Base-by-base conservation (phyloP, 2,113 vertebrate genomes). In the Haemorhous mexicanus region DNA sequence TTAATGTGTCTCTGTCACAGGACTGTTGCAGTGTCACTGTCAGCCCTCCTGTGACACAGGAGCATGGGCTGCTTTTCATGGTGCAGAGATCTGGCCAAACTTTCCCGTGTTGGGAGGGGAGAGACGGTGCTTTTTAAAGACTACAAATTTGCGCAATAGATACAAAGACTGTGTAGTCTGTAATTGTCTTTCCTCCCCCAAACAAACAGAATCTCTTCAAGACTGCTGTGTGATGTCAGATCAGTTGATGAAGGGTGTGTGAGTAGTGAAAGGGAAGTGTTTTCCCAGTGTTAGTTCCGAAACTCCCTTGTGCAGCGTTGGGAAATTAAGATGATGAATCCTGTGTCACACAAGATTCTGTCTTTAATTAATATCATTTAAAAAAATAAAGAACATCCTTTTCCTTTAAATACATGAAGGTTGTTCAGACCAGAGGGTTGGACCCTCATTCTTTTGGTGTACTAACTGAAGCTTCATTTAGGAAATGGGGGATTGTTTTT, bases 171-270 rank as follows among this genome's bases (percentile, higher is more conserved):
- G 8, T 24, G 6, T 35, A 19, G 33, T 58, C 28, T 82, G 39
- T 74, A 47, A 50, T 63, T 3, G 1, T 47, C 7, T 32, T 3
- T 4, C 2, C 7, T 7, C 10, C 3, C 10, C 6, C 23, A 53
- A 39, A 5, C 24, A 30, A 16, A 26, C 10, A 44, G 22, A 35
- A 63, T 5, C 59, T 69, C 37, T 37, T 43, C 23, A 26, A 4
- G 46, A 6, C 20, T 49, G 15, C 39, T 21, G 41, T 16, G 17
- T 1, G 4, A 4, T 59, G 43, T n/a, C 37, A 17, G 1, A 14
- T 46, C 0, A 0, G 32, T 53, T 23, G 52, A 11, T 32, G 27
- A 46, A 76, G 20, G 23, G 43, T 0, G 4, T 79, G 58, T 49
- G 55, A 43, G 3, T 7, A 20, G 89, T 16, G 33, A 83, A 63